phyloP scores from a whole-genome alignment of 2,797 vertebrate genomes.

The Yasuhikotakia modesta region DNA sequence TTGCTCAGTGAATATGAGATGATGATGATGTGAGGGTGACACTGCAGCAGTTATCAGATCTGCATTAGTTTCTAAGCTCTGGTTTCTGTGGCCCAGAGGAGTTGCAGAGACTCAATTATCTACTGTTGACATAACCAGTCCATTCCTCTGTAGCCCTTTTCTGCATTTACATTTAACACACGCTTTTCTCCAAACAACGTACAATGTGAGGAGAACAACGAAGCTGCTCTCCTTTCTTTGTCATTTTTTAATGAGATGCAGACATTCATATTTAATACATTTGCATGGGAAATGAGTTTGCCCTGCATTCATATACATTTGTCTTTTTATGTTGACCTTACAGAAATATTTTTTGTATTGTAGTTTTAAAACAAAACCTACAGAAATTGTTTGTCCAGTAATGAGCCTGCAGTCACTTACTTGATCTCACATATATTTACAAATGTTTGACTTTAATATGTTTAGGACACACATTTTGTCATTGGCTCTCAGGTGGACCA shows the following conservation, averaged over 20 bases:
- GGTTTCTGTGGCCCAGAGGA: conserved; percentile 29
- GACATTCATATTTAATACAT: conserved; percentile 48
- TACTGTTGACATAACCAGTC: conserved; percentile 22
- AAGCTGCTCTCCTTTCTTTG: conserved; percentile 31
- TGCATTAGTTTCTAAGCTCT: conserved; percentile 33
- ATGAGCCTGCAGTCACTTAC: no score
- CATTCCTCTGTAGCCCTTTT: conserved; percentile 18
- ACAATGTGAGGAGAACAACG: no score
- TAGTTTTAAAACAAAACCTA: not conserved
- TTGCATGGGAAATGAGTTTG: conserved; percentile 3
- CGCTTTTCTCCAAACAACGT: no score
- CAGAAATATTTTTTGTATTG: conserved; percentile 15
- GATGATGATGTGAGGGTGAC: not conserved
- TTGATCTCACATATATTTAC: no score
- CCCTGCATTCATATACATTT: conserved; percentile 25
- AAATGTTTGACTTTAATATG: no score
- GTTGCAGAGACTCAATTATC: conserved; percentile 40
- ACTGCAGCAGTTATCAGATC: conserved; percentile 8
- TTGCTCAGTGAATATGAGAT: no score
- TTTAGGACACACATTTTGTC: not conserved
- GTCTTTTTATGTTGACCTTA: not conserved
- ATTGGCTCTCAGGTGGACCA: conserved; percentile 83
- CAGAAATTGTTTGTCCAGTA: no score
- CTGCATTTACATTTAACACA: no score
- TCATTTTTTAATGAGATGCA: conserved; percentile 50